Conservation (phyloP, 2,888 invertebrate species). For the Dicyrtoma fusca region DNA sequence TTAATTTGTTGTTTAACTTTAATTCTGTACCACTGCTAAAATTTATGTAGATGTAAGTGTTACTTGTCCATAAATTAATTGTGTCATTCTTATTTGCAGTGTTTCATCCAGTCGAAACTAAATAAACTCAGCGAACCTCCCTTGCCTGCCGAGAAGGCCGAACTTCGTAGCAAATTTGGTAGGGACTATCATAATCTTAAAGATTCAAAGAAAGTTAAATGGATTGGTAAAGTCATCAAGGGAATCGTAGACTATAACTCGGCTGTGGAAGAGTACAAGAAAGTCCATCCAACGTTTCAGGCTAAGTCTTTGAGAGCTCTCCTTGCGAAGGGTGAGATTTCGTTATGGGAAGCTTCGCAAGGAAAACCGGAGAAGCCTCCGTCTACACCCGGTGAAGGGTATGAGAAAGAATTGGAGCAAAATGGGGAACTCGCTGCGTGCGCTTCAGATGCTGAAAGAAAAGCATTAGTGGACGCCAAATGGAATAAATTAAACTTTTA, state of each 20-base stretch:
- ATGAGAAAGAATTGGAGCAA: slow-evolving; percentile 38
- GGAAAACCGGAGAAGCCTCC: slow-evolving; percentile 45
- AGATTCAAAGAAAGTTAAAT: slow-evolving; percentile 46
- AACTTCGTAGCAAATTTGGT: slow-evolving; percentile 37
- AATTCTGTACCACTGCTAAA: too few relatives aligned
- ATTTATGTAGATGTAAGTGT: too few relatives aligned
- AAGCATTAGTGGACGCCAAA: slow-evolving; percentile 27
- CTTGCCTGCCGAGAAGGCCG: slow-evolving; percentile 34
- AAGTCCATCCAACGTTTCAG: slow-evolving; percentile 40
- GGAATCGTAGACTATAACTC: slow-evolving; percentile 33
- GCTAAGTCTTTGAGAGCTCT: slow-evolving; percentile 33
- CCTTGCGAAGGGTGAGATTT: slow-evolving; percentile 45
- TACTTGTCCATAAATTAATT: too few relatives aligned
- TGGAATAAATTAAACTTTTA: slow-evolving; percentile 42
- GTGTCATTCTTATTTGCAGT: slow-evolving; percentile 22
- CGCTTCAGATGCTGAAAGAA: slow-evolving; percentile 24
- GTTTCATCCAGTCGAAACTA: slow-evolving; percentile 47
- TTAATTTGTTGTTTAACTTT: too few relatives aligned
- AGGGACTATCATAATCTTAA: slow-evolving; percentile 42
- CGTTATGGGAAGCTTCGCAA: slow-evolving; percentile 47
- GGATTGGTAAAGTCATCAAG: slow-evolving; percentile 45
- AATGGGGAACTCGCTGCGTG: slow-evolving; percentile 21
- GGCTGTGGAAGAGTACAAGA: slow-evolving; percentile 44
- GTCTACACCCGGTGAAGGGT: slow-evolving; percentile 26
- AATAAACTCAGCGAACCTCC: slow-evolving; percentile 42